Evolutionary conservation across 1,140 invertebrate species (phyloP).

Genomic region (Phymastichus coffea): DNA sequence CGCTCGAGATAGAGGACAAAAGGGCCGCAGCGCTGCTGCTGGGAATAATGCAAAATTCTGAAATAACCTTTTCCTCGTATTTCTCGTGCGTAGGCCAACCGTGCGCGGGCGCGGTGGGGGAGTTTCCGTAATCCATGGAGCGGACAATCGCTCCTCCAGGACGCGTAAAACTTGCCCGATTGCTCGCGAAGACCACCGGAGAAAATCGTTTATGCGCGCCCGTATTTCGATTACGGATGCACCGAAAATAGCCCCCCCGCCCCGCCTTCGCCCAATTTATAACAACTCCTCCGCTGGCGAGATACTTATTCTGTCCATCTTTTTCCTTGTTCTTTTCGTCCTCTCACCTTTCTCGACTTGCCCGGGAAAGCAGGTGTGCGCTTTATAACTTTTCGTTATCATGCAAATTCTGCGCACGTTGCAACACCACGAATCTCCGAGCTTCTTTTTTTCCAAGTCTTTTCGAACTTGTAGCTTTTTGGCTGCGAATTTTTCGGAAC

Average conservation of each 20-base stretch:
- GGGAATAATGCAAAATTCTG: conserved; percentile 43
- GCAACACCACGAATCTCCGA: too few relatives aligned
- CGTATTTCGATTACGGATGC: conserved; percentile 29
- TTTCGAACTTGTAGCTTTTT: not conserved
- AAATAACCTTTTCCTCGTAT: conserved; percentile 38
- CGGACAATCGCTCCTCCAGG: conserved; percentile 48
- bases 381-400: conserved; percentile 27
- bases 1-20: conserved; percentile 25
- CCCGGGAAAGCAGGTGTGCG: not conserved
- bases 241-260: conserved; percentile 24
- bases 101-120: too few relatives aligned
- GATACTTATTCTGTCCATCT: conserved; percentile 14
- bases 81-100: conserved; percentile 26
- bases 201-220: conserved; percentile 25
- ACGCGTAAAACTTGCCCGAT: conserved; percentile 44
- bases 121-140: conserved; percentile 30
- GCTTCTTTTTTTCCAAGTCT: not conserved
- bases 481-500: not conserved
- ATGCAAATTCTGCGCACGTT: conserved; percentile 28
- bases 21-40: conserved; percentile 18
- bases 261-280: too few relatives aligned
- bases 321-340: not conserved
- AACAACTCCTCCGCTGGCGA: too few relatives aligned
- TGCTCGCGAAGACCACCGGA: conserved; percentile 32
- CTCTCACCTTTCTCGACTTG: not conserved